Base-by-base conservation (phyloP, 1,140 invertebrate genomes). In the Dryas iulia region DNA sequence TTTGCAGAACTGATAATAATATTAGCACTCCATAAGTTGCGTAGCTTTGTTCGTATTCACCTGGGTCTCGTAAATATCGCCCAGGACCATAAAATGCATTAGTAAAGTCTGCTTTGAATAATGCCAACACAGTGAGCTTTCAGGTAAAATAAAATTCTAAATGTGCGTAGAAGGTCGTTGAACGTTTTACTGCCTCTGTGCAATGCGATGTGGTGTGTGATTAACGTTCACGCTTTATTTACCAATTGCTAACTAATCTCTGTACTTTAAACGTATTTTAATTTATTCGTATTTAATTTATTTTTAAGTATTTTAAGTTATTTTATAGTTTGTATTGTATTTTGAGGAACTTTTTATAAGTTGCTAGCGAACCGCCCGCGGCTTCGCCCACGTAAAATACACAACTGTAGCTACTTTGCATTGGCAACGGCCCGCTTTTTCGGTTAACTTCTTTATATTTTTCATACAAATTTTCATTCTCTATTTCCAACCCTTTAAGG, bases 101-200 rank as follows among this genome's bases (percentile, higher is more conserved):
- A 85, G 82, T 85, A 82, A 70, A 82, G 73, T 83, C 82, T 82
- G 76, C 74, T 79, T 79, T 85, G 83, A 85, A 83, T 87, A 87
- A 87, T 82, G 79, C 69, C 63, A 74, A 61, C 63, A 63, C 68
- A 65, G 58, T 66, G 69, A 71, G 68, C 71, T 71, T 78, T 76
- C 58, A 66, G 70, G 74, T 69, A 69, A 72, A 67, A 71, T 60
- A 70, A 70, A 70, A 70, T 56, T 70, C 35, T 54, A 60, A 59
- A 70, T 60, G 39, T 65, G 61, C 60, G 53, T 69, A 59, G 59
- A 52, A 63, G 31, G 53, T 62, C 60, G 39, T 58, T 39, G 62
- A 57, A 33, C 62, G 53, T 28, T 65, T 65, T 28, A 62, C 59
- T 62, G 39, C 5, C 39, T 6, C 8, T 21, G 14, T 52, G 33